These are phyloP conservation scores for Peromyscus melanophrys DNA, from an alignment of 2,797 vertebrate species.

Conservation along the genomic window DNA sequence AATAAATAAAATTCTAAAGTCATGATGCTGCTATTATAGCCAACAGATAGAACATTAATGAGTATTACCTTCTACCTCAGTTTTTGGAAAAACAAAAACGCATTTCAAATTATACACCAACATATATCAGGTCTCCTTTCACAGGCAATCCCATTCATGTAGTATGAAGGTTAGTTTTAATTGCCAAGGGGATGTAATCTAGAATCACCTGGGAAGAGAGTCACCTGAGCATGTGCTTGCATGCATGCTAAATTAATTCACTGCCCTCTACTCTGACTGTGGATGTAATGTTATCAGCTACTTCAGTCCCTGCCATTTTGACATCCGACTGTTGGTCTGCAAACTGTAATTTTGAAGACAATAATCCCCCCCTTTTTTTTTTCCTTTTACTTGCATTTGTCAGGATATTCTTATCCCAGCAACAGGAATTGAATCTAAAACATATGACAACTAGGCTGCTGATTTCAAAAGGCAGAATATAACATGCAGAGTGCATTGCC, in stretches of 20 bases:
- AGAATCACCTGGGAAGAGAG: neutral
- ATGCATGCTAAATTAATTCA: neutral
- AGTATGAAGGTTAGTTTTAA: neutral
- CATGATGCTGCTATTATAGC: neutral
- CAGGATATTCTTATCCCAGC: neutral
- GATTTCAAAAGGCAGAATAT: neutral
- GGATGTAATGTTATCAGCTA: neutral
- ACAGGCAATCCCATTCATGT: neutral
- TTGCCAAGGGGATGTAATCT: neutral
- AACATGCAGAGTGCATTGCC: neutral
- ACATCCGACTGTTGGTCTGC: neutral
- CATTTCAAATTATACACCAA: neutral
- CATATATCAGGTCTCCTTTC: neutral
- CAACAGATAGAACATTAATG: neutral
- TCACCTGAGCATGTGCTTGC: neutral
- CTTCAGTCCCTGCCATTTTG: neutral
- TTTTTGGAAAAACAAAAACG: accelerated
- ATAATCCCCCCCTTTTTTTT: neutral
- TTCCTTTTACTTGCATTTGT: neutral
- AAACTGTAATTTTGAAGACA: too few relatives aligned
- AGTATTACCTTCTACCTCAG: neutral
- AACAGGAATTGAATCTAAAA: neutral
- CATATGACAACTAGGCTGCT: neutral
- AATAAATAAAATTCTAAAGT: neutral
- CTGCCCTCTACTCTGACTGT: neutral